Evolutionary conservation across 2,113 vertebrate genomes (phyloP).

Genomic region (Caranx ignobilis): DNA sequence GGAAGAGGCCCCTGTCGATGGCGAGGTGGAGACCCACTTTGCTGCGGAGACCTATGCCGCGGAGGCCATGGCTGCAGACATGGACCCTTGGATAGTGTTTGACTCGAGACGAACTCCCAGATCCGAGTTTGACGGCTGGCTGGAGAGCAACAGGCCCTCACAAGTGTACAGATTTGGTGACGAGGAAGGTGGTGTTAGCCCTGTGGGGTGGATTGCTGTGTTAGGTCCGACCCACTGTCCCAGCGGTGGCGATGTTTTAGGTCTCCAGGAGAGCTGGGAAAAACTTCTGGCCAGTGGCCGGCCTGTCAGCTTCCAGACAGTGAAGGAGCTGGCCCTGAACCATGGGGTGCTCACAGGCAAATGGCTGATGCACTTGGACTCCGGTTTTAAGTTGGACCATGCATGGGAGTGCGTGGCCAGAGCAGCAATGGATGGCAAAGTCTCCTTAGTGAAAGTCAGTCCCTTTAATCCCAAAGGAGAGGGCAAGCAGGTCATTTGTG

Average conservation of each 20-base stretch:
- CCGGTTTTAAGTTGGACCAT: constrained; percentile 92
- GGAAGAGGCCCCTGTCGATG: constrained; percentile 50
- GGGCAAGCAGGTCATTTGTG: constrained; percentile 89
- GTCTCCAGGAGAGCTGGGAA: constrained; percentile 91
- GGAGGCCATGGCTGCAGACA: constrained; percentile 91
- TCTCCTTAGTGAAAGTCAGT: constrained; percentile 88
- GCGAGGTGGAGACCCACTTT: constrained; percentile 48
- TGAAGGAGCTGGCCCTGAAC: constrained; percentile 91
- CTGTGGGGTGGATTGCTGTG: constrained; percentile 90
- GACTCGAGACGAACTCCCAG: constrained; percentile 86
- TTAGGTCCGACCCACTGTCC: constrained; percentile 79
- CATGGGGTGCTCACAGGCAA: constrained; percentile 88
- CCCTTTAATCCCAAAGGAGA: constrained; percentile 80
- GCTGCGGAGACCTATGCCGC: constrained; percentile 87
- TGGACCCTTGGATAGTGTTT: constrained; percentile 93
- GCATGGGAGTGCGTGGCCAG: constrained; percentile 91
- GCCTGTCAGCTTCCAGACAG: constrained; percentile 83
- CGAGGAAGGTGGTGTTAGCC: constrained; percentile 72
- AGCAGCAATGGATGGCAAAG: constrained; percentile 86
- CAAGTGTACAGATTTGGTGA: constrained; percentile 86
- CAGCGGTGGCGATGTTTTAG: constrained; percentile 75
- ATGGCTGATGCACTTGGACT: constrained; percentile 91
- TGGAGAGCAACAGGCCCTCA: constrained; percentile 90
- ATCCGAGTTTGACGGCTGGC: constrained; percentile 88
- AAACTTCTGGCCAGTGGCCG: constrained; percentile 85